Base-by-base conservation (phyloP, 2,797 vertebrate genomes). In the Cygnus olor region DNA sequence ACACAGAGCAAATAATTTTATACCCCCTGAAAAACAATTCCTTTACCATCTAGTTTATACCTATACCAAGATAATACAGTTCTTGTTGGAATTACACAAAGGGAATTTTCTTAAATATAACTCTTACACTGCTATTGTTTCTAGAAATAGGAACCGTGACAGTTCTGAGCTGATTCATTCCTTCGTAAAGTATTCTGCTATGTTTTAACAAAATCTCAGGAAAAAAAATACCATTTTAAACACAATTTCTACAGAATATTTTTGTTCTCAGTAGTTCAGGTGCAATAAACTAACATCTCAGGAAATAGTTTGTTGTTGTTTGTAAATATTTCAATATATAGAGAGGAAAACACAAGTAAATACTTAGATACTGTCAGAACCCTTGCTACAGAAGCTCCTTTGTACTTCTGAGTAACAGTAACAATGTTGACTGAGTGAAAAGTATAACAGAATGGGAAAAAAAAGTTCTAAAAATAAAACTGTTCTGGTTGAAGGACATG, bases 181-280 rank as follows among this genome's bases (percentile, higher is more conserved):
- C 10, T 57, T 54, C 40, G 54, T n/a, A 49, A 82, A 64, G 40
- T 45, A 61, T 36, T 57, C 65, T 81, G 19, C 22, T 36, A 14
- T 42, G 22, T n/a, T 78, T 49, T 53, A 88, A 66, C 72, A 34
- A 64, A 51, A 74, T 28, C 70, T 38, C 28, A 90, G 47, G 24
- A 49, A 49, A 51, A 25, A 87, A 88, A 89, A 81, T 47, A 88
- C 32, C 95, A 80, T 79, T 90, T 96, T 82, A 79, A 85, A 87
- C 73, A 87, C 71, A 91, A 53, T 80, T 96, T 94, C 53, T 86
- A 53, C 51, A 69, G 70, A 22, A n/a, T 22, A 36, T n/a, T 49
- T 40, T 49, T 49, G 10, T 65, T 70, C 20, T 81, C 32, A 0
- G 19, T 40, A 58, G 6, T 79, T 90, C 65, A 47, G 24, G 38